Evolutionary conservation across 2,797 vertebrate species (phyloP).

Genomic region (Enteromius anoplus): DNA sequence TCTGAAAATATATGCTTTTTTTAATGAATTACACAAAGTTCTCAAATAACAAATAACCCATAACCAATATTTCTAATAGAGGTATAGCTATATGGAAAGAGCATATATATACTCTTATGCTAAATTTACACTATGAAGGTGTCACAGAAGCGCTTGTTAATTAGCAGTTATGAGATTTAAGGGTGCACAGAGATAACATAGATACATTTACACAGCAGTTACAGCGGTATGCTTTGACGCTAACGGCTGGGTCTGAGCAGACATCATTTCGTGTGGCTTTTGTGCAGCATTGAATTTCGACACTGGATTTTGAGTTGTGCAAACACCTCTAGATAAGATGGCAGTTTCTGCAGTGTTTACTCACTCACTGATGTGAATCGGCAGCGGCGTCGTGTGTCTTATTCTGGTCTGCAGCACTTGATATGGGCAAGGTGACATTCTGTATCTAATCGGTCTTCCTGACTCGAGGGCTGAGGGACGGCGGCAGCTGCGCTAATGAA

Average conservation of each 20-base stretch:
- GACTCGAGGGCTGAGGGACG: constrained; percentile 7
- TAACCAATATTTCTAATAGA: neutral
- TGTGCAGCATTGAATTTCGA: neutral
- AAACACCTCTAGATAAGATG: neutral
- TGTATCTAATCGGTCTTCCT: constrained; percentile 41
- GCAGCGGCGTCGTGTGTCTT: constrained; percentile 10
- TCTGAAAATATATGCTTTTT: neutral
- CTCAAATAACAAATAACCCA: neutral
- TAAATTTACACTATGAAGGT: neutral
- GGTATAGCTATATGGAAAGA: too few relatives aligned
- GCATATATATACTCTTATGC: neutral
- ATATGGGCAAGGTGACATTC: constrained; percentile 50
- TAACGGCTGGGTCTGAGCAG: neutral
- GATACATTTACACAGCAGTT: neutral
- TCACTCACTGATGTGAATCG: constrained; percentile 18
- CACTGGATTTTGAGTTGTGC: neutral
- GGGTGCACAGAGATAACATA: neutral
- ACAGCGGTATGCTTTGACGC: neutral
- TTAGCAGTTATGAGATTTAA: neutral
- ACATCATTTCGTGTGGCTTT: neutral
- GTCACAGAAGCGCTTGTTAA: neutral
- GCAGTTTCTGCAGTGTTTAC: neutral
- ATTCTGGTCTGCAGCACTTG: constrained; percentile 18
- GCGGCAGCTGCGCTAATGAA: constrained; percentile 39
- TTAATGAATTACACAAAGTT: neutral